These are phyloP conservation scores for Orientallactaga sibirica DNA, from an alignment of 2,797 vertebrate genomes.

Conservation along the genomic window DNA sequence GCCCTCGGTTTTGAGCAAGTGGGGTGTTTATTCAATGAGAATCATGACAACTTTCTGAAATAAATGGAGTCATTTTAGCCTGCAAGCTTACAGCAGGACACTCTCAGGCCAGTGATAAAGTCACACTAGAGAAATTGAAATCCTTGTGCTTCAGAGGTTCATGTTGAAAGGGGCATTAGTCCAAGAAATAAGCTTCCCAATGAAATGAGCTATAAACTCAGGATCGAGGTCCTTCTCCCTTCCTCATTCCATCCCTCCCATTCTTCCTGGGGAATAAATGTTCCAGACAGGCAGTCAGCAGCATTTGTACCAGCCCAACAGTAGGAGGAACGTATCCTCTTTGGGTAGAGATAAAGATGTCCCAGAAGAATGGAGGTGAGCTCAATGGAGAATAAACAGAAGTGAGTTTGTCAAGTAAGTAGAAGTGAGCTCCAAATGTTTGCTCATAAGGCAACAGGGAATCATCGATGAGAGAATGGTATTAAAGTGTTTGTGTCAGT, in stretches of 20 bases:
- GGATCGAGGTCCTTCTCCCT: background rate
- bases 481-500: background rate
- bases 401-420: background rate
- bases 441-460: background rate
- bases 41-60: background rate
- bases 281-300: background rate
- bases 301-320: background rate
- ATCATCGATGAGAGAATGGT: background rate
- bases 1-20: background rate
- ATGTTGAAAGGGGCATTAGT: background rate
- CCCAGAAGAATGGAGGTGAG: background rate
- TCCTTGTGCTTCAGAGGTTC: background rate
- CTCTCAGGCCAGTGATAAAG: constrained; percentile 8
- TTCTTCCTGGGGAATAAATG: background rate
- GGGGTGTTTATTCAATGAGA: background rate
- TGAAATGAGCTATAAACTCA: background rate
- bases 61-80: background rate
- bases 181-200: background rate
- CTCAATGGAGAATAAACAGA: background rate
- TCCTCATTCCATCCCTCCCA: background rate
- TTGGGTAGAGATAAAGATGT: background rate
- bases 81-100: background rate
- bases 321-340: background rate
- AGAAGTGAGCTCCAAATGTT: background rate
- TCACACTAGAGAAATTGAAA: constrained; percentile 32